Evolutionary conservation across 2,888 invertebrate genomes (phyloP), one percentile per base, ranked within the genome.

Genomic region (Lasioglossum oenotherae): DNA sequence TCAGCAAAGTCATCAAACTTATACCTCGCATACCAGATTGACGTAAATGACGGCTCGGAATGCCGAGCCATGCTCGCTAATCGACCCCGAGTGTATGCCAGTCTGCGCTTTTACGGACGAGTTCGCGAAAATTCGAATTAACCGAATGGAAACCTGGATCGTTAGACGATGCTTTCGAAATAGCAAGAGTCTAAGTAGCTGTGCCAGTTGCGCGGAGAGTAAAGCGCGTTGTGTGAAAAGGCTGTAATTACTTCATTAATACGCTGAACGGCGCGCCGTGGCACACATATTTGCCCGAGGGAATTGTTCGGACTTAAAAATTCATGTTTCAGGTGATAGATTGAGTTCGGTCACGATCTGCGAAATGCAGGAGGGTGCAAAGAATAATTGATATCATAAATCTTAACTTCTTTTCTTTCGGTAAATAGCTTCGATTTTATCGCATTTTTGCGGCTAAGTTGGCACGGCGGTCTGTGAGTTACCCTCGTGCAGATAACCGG

Each of bases 371-470:
- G 31, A 64, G 27, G 64, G 64, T 31, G 27, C 31, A 64, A 31
- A 31, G 64, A 64, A 64, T 64, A 64, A 27, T 72, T 72, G n/a
- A 44, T 44, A 46, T 31, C 19, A 46, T 27, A n/a, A 2, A 19
- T 38, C 49, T 72, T 19, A 31, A 27, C 14, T 23, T 23, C 41
- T 38, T 35, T 35, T 5, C 35, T n/a, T 10, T 44, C 27, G 31
- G 53, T 53, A 53, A 53, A 53, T 53, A n/a, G 53, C 27, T 64
- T 64, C 64, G 64, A 64, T 64, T 64, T 64, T 31, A 64, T 64
- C 64, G 14, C 27, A 64, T 64, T 64, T 64, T 64, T 27, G 31
- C 64, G 27, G 31, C 16, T 6, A 16, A 31, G 64, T 23, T 19
- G 38, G 23, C 69, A 38, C 8, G 38, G 10, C 69, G 69, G 12